Percentiles rank a stretch among this genome's conserved stretches.
These are phyloP conservation scores for Diploptera punctata DNA, from an alignment of 2,888 invertebrate species.

Conservation along the genomic window DNA sequence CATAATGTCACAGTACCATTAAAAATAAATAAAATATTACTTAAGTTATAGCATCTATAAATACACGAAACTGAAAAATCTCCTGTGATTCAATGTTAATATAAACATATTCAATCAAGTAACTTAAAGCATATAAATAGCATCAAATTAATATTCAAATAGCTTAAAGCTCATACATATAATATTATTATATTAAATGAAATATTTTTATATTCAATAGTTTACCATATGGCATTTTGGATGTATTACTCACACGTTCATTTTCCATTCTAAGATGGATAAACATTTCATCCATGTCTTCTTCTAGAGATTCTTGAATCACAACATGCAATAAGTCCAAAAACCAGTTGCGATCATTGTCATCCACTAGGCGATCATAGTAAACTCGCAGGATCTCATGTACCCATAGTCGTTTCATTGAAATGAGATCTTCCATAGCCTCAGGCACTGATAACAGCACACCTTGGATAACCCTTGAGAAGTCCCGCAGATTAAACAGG, in stretches of 20 bases:
- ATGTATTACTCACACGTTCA: background rate
- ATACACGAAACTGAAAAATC: too few species aligned
- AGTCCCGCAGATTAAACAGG: conserved; percentile 92
- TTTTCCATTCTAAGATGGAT: conserved; percentile 54
- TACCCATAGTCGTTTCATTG: conserved; percentile 92
- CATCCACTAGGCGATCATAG: conserved; percentile 89
- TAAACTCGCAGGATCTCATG: conserved; percentile 95
- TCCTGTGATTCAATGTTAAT: too few species aligned
- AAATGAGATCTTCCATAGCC: conserved; percentile 82
- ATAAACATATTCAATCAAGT: too few species aligned
- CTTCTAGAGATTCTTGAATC: conserved; percentile 64
- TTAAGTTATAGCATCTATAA: too few species aligned
- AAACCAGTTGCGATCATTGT: conserved; percentile 82
- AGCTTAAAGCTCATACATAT: too few species aligned
- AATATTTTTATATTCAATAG: too few species aligned
- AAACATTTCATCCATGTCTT: conserved; percentile 74
- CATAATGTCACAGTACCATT: too few species aligned
- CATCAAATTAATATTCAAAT: too few species aligned
- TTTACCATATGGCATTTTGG: too few species aligned
- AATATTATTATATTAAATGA: too few species aligned
- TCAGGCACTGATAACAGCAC: conserved; percentile 91
- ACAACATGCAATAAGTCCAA: conserved; percentile 72
- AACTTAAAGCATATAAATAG: too few species aligned
- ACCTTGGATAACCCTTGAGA: conserved; percentile 91
- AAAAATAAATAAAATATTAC: too few species aligned